Evolutionary conservation across 1,140 invertebrate genomes (phyloP).

Genomic region (Aradophagus sp.): DNA sequence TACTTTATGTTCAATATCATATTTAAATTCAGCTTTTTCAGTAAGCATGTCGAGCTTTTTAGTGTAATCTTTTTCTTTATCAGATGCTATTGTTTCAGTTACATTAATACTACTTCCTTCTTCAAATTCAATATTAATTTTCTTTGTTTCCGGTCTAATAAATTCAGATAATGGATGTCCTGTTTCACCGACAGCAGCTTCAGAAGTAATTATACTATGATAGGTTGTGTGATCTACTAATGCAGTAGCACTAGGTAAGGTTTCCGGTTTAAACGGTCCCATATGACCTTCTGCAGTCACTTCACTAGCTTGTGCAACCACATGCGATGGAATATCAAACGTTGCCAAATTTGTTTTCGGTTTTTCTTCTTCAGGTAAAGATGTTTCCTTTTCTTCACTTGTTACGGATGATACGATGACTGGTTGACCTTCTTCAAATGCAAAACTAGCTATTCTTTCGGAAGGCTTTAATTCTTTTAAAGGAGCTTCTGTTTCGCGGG

Average conservation of each 20-base stretch:
- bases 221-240: conserved; percentile 69
- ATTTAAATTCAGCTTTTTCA: conserved; percentile 66
- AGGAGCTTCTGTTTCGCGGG: conserved; percentile 75
- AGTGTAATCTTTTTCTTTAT: conserved; percentile 71
- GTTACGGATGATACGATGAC: conserved; percentile 75
- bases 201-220: conserved; percentile 71
- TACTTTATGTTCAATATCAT: conserved; percentile 71
- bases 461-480: conserved; percentile 67
- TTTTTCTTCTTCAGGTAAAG: conserved; percentile 62
- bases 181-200: conserved; percentile 66
- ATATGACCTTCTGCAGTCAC: conserved; percentile 66
- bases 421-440: conserved; percentile 73
- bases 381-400: conserved; percentile 74
- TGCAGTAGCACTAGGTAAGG: conserved; percentile 62
- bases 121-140: conserved; percentile 69
- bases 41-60: conserved; percentile 55
- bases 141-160: conserved; percentile 69
- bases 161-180: conserved; percentile 68
- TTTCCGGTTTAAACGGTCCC: conserved; percentile 60
- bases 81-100: conserved; percentile 69
- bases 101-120: conserved; percentile 71
- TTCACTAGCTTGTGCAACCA: conserved; percentile 70
- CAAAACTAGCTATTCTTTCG: conserved; percentile 68
- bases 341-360: conserved; percentile 67
- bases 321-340: conserved; percentile 68